Evolutionary conservation across 1,140 invertebrate species (phyloP).

Genomic region (Dendrolimus kikuchii): DNA sequence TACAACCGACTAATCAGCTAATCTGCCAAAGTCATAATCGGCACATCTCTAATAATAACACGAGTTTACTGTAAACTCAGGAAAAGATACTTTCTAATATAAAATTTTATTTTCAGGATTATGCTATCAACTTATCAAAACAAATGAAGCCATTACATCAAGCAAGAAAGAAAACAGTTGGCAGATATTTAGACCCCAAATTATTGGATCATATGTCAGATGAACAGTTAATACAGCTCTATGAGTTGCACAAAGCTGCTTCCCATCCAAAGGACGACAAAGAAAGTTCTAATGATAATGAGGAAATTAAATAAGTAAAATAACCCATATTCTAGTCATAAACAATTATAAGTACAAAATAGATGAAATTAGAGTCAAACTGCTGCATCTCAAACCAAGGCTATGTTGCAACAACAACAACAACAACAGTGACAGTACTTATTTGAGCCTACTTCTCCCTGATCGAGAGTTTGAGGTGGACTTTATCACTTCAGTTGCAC

Average conservation of each 20-base stretch:
- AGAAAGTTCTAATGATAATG: not conserved
- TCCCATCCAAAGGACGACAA: slow-evolving; percentile 15
- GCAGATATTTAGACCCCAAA: slow-evolving; percentile 74
- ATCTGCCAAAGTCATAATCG: too few species aligned
- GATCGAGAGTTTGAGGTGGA: too few species aligned
- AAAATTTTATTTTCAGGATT: slow-evolving; percentile 73
- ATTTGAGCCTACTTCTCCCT: too few species aligned
- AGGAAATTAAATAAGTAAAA: not conserved
- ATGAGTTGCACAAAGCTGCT: slow-evolving; percentile 85
- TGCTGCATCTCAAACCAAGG: too few species aligned
- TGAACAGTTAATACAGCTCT: slow-evolving; percentile 87
- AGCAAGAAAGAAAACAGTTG: slow-evolving; percentile 72
- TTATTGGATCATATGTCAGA: slow-evolving; percentile 82
- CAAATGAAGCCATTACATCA: slow-evolving; percentile 79
- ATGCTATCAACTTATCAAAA: slow-evolving; percentile 80
- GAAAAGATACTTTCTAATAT: not conserved
- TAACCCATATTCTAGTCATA: not conserved
- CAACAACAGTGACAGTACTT: too few species aligned
- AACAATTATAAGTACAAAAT: too few species aligned
- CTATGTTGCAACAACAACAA: too few species aligned
- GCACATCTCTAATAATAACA: too few species aligned
- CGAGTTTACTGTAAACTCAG: too few species aligned
- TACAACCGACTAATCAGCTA: too few species aligned
- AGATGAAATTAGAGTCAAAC: too few species aligned
- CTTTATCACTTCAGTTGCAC: too few species aligned